Percentiles rank a stretch among this genome's conserved stretches.
These are phyloP conservation scores for Pollenia amentaria DNA, from an alignment of 2,888 invertebrate species.

Conservation along the genomic window DNA sequence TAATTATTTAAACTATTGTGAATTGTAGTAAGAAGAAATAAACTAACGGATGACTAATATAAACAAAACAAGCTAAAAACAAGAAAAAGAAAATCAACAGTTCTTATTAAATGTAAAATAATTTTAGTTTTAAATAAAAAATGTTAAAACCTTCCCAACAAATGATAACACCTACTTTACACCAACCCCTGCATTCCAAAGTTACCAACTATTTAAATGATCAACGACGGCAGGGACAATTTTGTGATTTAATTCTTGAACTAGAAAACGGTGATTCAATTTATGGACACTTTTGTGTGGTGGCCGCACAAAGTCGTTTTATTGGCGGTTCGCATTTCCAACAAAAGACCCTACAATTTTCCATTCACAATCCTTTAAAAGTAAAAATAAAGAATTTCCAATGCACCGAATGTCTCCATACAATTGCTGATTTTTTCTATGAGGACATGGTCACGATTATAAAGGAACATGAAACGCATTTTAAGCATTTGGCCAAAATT, in stretches of 20 bases:
- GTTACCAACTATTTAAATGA: constrained; percentile 82
- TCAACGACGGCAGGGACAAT: constrained; percentile 81
- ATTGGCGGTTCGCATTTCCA: constrained; percentile 79
- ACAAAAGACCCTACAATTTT: constrained; percentile 81
- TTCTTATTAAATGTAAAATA: background rate
- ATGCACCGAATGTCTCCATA: constrained; percentile 81
- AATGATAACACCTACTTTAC: constrained; percentile 74
- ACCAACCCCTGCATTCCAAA: constrained; percentile 82
- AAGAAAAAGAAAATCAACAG: background rate
- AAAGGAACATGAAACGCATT: constrained; percentile 82
- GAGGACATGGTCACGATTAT: constrained; percentile 81
- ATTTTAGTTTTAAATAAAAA: background rate
- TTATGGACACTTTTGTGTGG: constrained; percentile 82
- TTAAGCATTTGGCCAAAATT: constrained; percentile 81
- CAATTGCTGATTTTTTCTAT: constrained; percentile 83
- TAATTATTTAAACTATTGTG: background rate
- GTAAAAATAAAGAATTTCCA: constrained; percentile 82
- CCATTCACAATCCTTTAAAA: constrained; percentile 83
- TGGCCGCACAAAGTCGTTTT: constrained; percentile 83
- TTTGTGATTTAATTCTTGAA: constrained; percentile 81
- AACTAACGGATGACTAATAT: constrained; percentile 41
- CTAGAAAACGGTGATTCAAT: constrained; percentile 76
- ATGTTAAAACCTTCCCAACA: constrained; percentile 51
- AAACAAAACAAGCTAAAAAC: constrained; percentile 37
- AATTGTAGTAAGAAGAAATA: background rate